Base-by-base conservation (phyloP, 2,113 vertebrate species). In the Micronisus gabar region DNA sequence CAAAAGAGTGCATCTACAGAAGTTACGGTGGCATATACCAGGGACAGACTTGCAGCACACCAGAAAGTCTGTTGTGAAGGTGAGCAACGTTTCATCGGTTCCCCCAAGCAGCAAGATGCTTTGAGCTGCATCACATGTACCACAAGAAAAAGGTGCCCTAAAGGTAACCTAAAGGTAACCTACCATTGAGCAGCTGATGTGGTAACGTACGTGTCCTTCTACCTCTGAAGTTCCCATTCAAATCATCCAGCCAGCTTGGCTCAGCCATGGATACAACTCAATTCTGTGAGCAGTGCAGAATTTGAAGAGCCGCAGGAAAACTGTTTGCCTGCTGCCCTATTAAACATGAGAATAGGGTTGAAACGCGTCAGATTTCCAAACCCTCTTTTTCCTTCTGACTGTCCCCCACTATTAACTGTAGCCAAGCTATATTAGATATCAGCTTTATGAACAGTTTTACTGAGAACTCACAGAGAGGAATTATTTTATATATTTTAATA, bases 401-500 rank as follows among this genome's bases (percentile, higher is more conserved):
- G 47, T 63, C 16, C 22, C 15, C 11, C 53, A 36, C 47, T 14
- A 26, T 6, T 18, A 73, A 32, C 41, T 6, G 40, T 3, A 81
- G 55, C 32, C n/a, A 66, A 45, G 16, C 21, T 12, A 34, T 22
- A 20, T 6, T 6, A 55, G 26, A 1, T 32, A 45, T 8, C n/a
- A 15, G n/a, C n/a, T 48, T 16, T 3, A 29, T 9, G 34, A 63
- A 52, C 20, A 45, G 17, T 56, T 71, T 45, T 16, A 66, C 19
- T 1, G 2, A 72, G 40, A 72, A 34, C 26, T 59, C 48, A 0
- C 0, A 3, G 26, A 40, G 9, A 73, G 20, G 19, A 13, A 26
- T 12, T n/a, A 45, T 20, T 27, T 21, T 40, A 10, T 4, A 14
- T 25, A 13, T 26, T 70, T 83, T n/a, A 78, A 78, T 4, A 55